Evolutionary conservation across 2,888 invertebrate genomes (phyloP), one percentile per base, ranked within the genome.

Genomic region (Flexamia atlantica): DNA sequence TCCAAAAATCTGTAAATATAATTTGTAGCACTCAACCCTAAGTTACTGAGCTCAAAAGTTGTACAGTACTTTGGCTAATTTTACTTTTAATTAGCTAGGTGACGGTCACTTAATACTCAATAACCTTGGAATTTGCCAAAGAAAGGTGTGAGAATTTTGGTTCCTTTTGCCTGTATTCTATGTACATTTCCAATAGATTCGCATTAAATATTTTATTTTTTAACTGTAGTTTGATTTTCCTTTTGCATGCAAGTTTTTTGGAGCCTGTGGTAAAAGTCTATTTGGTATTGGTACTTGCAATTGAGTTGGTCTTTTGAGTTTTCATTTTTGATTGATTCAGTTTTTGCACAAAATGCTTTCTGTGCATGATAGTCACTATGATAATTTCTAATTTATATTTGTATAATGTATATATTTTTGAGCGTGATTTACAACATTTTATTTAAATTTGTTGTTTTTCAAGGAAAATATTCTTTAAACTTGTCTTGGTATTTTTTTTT

Each of bases 221-320:
- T 64, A 64, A 28, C 30, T 64, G 64, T 57, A 64, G 64, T 64
- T 64, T 64, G 64, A 64, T 64, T 64, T 64, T 64, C 64, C 64
- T 64, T 53, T 64, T 64, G 64, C 64, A 64, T 64, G 64, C 25
- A 9, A 5, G 64, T 64, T 28, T 64, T 14, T 64, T 64, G 2
- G 20, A 53, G 20, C 20, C 23, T 53, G 53, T 23, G 53, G 20
- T 53, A 53, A 53, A 23, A 53, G 23, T 53, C 7, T 10, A 53
- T 20, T 46, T 53, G 20, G 53, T 20, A 23, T 23, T 53, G 53
- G 53, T 23, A 53, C 23, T 14, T 17, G 12, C 5, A 53, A 23
- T 14, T 17, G 12, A 17, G 46, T 1, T 46, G 46, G 46, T 46
- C 12, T 46, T 4, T 46, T 46, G 2, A 46, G n/a, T n/a, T 46